phyloP scores from a whole-genome alignment of 2,888 invertebrate genomes.

The Orthonevra nobilis region DNA sequence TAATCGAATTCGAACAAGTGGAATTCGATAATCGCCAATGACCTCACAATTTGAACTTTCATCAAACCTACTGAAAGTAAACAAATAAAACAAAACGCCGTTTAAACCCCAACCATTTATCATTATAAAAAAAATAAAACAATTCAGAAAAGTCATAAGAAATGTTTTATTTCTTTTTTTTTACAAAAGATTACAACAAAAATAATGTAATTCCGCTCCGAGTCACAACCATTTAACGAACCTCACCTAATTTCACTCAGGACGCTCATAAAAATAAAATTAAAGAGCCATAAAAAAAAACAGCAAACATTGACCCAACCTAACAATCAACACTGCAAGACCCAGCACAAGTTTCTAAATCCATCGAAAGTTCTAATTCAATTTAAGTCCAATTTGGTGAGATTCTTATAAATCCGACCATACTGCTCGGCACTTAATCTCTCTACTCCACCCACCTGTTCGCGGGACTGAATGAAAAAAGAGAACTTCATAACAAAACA shows the following conservation, averaged over 20 bases:
- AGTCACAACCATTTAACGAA: background rate
- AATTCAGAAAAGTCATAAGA: too few species aligned
- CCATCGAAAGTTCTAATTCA: slow-evolving; percentile 47
- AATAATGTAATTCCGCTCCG: background rate
- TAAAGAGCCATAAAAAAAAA: slow-evolving; percentile 19
- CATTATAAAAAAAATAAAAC: too few species aligned
- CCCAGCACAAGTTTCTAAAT: slow-evolving; percentile 27
- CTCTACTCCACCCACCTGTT: background rate
- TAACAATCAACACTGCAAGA: slow-evolving; percentile 2
- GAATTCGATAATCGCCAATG: too few species aligned
- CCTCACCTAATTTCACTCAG: slow-evolving; percentile 2
- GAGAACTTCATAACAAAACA: slow-evolving; percentile 51
- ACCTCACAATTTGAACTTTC: too few species aligned
- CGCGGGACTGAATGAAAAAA: background rate
- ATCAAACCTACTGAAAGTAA: too few species aligned
- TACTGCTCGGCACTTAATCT: too few species aligned
- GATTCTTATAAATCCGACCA: slow-evolving; percentile 27
- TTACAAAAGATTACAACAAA: slow-evolving; percentile 6
- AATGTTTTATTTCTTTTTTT: too few species aligned
- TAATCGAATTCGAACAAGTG: too few species aligned
- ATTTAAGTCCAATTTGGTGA: slow-evolving; percentile 56
- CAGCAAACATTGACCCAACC: background rate
- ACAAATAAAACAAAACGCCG: too few species aligned
- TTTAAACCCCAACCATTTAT: too few species aligned
- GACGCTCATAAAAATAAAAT: slow-evolving; percentile 25